These are phyloP conservation scores for Homarus americanus DNA, from an alignment of 1,140 invertebrate genomes.

Conservation along the genomic window DNA sequence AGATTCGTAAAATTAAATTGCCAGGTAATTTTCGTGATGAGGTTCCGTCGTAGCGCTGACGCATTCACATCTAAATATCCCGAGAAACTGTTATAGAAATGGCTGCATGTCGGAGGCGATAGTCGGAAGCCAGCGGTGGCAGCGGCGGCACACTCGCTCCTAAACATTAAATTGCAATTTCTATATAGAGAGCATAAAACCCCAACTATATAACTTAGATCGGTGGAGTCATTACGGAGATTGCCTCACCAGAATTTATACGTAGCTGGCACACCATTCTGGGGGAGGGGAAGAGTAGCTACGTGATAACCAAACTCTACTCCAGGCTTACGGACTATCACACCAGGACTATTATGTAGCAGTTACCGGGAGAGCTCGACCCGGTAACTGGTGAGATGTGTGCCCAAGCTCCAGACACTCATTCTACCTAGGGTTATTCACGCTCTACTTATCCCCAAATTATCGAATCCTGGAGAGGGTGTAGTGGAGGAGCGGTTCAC, in stretches of 20 bases:
- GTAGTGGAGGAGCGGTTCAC: no score
- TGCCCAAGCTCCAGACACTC: no score
- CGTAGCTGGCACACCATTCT: not conserved
- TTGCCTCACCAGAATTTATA: conserved; percentile 4
- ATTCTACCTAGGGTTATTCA: no score
- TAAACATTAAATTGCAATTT: not conserved
- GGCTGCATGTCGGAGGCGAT: not conserved
- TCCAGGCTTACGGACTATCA: not conserved
- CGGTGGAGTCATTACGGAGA: not conserved
- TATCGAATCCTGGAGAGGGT: no score
- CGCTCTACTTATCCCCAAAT: no score
- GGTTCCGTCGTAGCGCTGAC: not conserved
- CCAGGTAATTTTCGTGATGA: not conserved
- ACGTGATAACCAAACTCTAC: not conserved
- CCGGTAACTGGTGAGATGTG: no score
- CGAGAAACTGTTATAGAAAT: not conserved
- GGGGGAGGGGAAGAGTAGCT: not conserved
- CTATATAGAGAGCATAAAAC: conserved; percentile 12
- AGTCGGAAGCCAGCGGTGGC: not conserved
- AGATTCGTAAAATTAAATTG: conserved; percentile 1
- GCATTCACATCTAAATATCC: not conserved
- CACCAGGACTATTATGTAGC: no score
- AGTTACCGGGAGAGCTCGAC: no score
- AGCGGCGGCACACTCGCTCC: not conserved
- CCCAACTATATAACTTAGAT: not conserved